Percentiles rank a stretch among this genome's conserved stretches.
phyloP scores from a whole-genome alignment of 1,140 invertebrate species.

The Mactra quadrangularis region DNA sequence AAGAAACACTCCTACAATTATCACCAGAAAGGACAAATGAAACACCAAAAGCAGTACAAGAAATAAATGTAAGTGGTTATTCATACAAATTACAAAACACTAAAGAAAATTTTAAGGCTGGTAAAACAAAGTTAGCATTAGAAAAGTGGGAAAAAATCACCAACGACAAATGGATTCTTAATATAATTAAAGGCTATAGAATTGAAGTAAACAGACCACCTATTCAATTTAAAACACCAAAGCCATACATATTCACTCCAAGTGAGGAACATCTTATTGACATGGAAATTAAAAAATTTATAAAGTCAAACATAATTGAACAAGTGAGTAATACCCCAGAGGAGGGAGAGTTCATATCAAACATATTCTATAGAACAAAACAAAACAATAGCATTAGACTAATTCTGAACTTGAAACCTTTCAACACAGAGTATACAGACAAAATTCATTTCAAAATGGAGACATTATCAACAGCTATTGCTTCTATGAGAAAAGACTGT shows the following conservation, averaged over 20 bases:
- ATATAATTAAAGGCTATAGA: neutral
- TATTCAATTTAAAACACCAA: neutral
- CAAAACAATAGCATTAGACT: neutral
- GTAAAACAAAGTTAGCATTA: slow-evolving; percentile 2
- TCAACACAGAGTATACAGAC: slow-evolving; percentile 2
- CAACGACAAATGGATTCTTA: neutral
- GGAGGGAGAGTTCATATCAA: slow-evolving; percentile 1
- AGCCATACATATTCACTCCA: neutral
- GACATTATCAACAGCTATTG: slow-evolving; percentile 13
- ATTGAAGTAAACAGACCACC: slow-evolving; percentile 1
- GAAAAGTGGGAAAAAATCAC: slow-evolving; percentile 5
- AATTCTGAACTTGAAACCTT: slow-evolving; percentile 29
- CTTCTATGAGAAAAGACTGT: slow-evolving; percentile 30
- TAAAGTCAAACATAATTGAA: slow-evolving; percentile 1
- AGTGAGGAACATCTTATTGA: neutral
- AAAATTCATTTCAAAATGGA: slow-evolving; percentile 63
- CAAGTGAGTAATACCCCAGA: neutral
- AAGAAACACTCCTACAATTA: slow-evolving; percentile 52
- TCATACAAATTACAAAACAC: neutral
- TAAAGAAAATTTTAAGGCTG: slow-evolving; percentile 42
- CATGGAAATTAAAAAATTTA: slow-evolving; percentile 7
- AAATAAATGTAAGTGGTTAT: neutral
- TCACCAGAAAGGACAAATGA: neutral
- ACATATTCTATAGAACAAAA: slow-evolving; percentile 25
- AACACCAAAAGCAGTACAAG: neutral